Percentiles rank a stretch among this genome's conserved stretches.
phyloP scores from a whole-genome alignment of 2,888 invertebrate genomes.

The Volucella bombylans region DNA sequence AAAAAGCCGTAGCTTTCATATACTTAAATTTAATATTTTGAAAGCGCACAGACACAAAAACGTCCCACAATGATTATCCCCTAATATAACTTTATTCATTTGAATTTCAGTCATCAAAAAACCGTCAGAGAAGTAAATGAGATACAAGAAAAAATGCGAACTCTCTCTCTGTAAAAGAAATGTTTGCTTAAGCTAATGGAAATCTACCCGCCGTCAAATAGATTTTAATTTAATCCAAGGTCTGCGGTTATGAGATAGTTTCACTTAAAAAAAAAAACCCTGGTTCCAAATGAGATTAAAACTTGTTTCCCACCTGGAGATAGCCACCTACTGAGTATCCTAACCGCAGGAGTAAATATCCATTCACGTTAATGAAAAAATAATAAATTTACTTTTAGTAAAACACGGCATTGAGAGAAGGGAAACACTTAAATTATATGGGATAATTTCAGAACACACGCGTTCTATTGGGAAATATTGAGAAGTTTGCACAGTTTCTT shows the following conservation, averaged over 20 bases:
- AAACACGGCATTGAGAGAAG: too few relatives aligned
- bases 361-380: too few relatives aligned
- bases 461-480: too few relatives aligned
- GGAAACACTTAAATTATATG: too few relatives aligned
- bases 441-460: too few relatives aligned
- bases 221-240: conserved; percentile 20
- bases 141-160: conserved; percentile 8
- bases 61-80: not conserved
- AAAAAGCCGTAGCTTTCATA: not conserved
- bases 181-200: conserved; percentile 57
- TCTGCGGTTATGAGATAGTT: conserved; percentile 1
- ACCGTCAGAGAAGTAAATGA: not conserved
- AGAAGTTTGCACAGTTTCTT: too few relatives aligned
- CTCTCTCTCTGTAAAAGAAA: conserved; percentile 14
- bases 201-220: conserved; percentile 48
- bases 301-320: not conserved
- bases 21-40: conserved; percentile 23
- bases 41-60: not conserved
- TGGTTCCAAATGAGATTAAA: conserved; percentile 15
- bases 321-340: too few relatives aligned
- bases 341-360: too few relatives aligned
- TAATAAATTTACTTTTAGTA: too few relatives aligned
- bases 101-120: not conserved
- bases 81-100: conserved; percentile 12
- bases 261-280: not conserved